phyloP scores from a whole-genome alignment of 2,797 vertebrate genomes.

The Parauchenoglanis punctatus region DNA sequence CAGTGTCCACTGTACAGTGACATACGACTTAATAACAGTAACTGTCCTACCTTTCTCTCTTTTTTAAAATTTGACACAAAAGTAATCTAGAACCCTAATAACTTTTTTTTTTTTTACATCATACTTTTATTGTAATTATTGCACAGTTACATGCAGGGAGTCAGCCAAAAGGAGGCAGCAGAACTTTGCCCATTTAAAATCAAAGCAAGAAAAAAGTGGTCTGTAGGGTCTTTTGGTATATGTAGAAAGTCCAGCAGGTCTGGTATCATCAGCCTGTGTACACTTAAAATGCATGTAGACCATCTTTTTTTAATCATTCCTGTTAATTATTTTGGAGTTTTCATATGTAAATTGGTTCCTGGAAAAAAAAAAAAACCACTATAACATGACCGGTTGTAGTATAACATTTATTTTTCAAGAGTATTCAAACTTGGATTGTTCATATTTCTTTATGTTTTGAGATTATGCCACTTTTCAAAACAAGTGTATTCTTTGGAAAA shows the following conservation, averaged over 20 bases:
- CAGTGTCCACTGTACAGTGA: neutral
- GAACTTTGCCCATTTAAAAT: neutral
- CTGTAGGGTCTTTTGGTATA: neutral
- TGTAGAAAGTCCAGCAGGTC: neutral
- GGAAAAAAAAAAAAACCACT: neutral
- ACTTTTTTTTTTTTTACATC: neutral
- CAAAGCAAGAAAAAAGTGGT: neutral
- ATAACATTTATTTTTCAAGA: neutral
- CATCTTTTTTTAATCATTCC: neutral
- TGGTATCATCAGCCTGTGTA: neutral
- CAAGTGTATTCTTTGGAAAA: neutral
- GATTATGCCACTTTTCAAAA: neutral
- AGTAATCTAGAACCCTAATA: neutral
- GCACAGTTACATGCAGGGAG: too few relatives aligned
- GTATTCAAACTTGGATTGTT: neutral
- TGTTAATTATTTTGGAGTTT: neutral
- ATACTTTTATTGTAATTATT: neutral
- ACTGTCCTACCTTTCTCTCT: neutral
- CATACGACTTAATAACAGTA: neutral
- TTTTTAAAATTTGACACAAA: neutral
- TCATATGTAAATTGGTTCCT: neutral
- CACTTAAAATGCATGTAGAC: neutral
- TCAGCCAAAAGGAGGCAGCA: conserved; percentile 31
- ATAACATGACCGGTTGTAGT: neutral
- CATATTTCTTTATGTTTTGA: neutral